Evolutionary conservation across 2,113 vertebrate genomes (phyloP).

Genomic region (Orthochromis indermauri): DNA sequence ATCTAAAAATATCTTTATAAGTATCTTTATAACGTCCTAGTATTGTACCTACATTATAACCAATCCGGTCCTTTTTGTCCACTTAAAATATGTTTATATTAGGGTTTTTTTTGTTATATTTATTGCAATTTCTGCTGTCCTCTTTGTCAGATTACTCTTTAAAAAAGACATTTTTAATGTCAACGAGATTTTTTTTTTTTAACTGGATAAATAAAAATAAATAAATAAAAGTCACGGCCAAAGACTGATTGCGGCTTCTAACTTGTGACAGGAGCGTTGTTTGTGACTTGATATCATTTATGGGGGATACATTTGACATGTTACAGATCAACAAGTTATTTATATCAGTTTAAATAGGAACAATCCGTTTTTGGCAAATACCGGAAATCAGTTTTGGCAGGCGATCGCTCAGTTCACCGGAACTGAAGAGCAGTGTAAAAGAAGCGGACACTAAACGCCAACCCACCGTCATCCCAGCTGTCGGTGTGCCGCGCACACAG

Average conservation of each 20-base stretch:
- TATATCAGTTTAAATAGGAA: not conserved
- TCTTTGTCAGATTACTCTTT: not conserved
- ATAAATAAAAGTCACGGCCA: not conserved
- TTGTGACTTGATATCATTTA: not conserved
- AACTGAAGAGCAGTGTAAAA: not conserved
- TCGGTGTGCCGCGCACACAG: not conserved
- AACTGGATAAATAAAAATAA: not conserved
- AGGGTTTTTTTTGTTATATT: rapidly evolving
- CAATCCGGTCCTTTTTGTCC: not conserved
- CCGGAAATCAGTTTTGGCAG: not conserved
- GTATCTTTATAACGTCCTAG: not conserved
- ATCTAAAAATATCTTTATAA: not conserved
- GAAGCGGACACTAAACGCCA: not conserved
- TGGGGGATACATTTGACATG: not conserved
- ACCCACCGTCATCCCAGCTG: slow-evolving; percentile 31
- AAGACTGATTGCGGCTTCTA: not conserved
- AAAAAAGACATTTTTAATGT: not conserved
- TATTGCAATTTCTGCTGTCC: not conserved
- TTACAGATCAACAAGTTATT: not conserved
- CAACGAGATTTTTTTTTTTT: not conserved
- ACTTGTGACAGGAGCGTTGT: not conserved
- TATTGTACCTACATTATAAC: not conserved
- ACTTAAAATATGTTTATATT: not conserved
- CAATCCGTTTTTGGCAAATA: not conserved
- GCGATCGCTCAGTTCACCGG: not conserved